These are phyloP conservation scores for Meriones unguiculatus DNA, from an alignment of 2,113 vertebrate genomes.

Conservation along the genomic window DNA sequence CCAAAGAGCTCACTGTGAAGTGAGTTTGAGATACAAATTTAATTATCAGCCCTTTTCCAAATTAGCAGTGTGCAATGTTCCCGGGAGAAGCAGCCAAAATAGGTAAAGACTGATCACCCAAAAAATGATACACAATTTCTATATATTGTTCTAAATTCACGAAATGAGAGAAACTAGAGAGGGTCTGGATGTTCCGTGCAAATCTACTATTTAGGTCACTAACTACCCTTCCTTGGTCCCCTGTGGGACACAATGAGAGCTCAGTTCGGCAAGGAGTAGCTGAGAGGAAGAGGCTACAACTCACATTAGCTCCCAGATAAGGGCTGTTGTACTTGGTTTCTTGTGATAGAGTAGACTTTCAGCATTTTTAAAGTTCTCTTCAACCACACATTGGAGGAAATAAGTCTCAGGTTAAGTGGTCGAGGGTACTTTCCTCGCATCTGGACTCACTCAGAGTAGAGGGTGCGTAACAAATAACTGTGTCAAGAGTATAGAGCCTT, in stretches of 20 bases:
- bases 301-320: not conserved
- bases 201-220: not conserved
- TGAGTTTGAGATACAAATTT: not conserved
- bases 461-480: not conserved
- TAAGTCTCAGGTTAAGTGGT: not conserved
- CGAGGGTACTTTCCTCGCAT: rapidly evolving
- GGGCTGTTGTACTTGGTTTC: not conserved
- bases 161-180: not conserved
- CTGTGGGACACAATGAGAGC: not conserved
- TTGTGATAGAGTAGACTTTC: not conserved
- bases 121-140: not conserved
- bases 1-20: not conserved
- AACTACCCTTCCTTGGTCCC: not conserved
- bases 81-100: not conserved
- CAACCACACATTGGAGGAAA: not conserved
- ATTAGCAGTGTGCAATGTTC: not conserved
- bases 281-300: not conserved
- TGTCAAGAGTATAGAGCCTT: no score
- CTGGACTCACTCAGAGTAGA: not conserved
- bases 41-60: not conserved
- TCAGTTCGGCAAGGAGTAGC: not conserved
- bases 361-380: not conserved
- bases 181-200: no score
- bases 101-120: not conserved
- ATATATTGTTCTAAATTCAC: not conserved